Conservation (phyloP, 2,888 invertebrate species). For the Camponotus fellah region DNA sequence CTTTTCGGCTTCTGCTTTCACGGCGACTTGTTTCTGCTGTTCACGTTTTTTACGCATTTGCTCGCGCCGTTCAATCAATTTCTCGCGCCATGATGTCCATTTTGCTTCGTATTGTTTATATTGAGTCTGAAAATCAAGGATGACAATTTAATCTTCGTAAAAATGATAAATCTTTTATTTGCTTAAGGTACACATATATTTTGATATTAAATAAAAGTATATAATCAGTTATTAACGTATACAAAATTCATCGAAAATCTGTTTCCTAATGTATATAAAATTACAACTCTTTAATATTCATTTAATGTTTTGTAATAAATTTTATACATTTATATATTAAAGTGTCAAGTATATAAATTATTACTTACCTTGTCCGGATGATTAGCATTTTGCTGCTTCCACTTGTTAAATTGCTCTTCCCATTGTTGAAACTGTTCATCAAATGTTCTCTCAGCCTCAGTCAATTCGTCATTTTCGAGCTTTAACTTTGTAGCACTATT, state of each 20-base stretch:
- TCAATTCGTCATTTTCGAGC: slow-evolving; percentile 84
- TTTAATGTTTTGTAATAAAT: not conserved
- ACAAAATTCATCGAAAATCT: slow-evolving; percentile 1
- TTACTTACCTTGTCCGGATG: slow-evolving; percentile 93
- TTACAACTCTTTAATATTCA: not conserved
- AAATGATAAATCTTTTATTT: not conserved
- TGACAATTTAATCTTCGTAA: not conserved
- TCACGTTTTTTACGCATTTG: slow-evolving; percentile 92
- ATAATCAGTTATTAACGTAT: not conserved
- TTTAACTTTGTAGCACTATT: slow-evolving; percentile 82
- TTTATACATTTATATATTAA: slow-evolving; percentile 1
- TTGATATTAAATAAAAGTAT: not conserved
- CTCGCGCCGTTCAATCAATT: slow-evolving; percentile 92
- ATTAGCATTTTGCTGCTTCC: slow-evolving; percentile 96
- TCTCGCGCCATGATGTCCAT: slow-evolving; percentile 94
- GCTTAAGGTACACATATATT: not conserved
- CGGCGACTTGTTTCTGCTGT: slow-evolving; percentile 81
- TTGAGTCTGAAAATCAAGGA: slow-evolving; percentile 86
- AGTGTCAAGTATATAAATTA: not conserved
- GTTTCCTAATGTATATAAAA: not conserved
- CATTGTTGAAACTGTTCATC: slow-evolving; percentile 96
- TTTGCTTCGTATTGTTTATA: slow-evolving; percentile 95
- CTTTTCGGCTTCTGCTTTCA: slow-evolving; percentile 79
- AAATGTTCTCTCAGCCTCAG: slow-evolving; percentile 93
- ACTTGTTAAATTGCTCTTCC: slow-evolving; percentile 96